These are phyloP conservation scores for Diadumene lineata DNA, from an alignment of 92 coral and sea anemone species.

Conservation along the genomic window DNA sequence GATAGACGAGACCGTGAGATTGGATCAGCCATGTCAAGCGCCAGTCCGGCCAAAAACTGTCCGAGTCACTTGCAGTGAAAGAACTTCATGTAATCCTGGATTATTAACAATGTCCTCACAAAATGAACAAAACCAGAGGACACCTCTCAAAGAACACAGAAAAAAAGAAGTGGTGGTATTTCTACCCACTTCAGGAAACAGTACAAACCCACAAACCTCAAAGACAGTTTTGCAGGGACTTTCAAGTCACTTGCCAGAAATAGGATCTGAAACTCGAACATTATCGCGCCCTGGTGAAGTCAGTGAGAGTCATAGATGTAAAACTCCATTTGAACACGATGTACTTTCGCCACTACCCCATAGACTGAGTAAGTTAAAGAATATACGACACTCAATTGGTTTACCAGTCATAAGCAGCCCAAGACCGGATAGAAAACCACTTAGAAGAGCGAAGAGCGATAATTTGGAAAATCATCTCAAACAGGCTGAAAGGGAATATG, in stretches of 20 bases:
- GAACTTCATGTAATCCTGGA: neutral
- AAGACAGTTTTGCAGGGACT: neutral
- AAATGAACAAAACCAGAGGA: neutral
- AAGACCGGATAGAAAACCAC: neutral
- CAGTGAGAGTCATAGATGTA: neutral
- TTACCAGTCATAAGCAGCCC: neutral
- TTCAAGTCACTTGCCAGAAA: neutral
- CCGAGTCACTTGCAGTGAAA: neutral
- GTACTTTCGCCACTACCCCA: neutral
- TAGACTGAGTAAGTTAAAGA: neutral
- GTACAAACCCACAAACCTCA: neutral
- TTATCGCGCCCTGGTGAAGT: neutral
- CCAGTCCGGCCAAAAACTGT: slow-evolving; percentile 13
- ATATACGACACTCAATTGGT: neutral
- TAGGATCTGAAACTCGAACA: neutral
- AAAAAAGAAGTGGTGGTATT: slow-evolving; percentile 9
- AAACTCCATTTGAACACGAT: neutral
- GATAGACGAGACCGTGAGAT: neutral
- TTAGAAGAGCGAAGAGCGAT: neutral
- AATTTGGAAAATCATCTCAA: slow-evolving; percentile 15
- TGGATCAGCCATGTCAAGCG: neutral
- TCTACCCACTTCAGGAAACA: neutral
- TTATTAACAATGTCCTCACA: neutral
- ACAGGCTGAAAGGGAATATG: slow-evolving; percentile 18
- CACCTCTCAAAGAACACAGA: neutral